Conservation (phyloP, 2,888 invertebrate genomes). For the Philhelius pedissequus region DNA sequence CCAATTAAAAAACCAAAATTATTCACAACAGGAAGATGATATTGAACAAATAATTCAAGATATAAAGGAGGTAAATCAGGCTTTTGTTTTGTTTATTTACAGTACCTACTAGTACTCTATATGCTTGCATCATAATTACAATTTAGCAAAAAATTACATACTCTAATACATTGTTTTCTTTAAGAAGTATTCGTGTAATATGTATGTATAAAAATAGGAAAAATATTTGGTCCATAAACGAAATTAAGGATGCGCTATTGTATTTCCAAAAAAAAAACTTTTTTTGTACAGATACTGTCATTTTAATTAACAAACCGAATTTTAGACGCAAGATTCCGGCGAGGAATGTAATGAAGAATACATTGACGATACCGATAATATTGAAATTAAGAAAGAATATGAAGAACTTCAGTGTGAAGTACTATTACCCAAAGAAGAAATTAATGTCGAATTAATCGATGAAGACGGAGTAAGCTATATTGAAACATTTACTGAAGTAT, state of each 20-base stretch:
- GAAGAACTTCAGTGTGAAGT: background rate
- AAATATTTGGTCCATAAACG: no score
- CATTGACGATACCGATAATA: background rate
- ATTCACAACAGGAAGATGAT: background rate
- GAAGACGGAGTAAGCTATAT: background rate
- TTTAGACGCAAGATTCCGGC: background rate
- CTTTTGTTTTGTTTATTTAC: background rate
- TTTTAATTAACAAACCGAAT: background rate
- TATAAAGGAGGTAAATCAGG: background rate
- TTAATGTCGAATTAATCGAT: background rate
- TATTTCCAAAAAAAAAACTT: background rate
- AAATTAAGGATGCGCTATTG: no score
- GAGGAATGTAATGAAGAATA: slow-evolving; percentile 1
- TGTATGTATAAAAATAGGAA: no score
- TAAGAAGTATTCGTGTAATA: no score
- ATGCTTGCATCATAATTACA: no score
- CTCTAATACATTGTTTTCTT: no score
- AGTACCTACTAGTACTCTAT: background rate
- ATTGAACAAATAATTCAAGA: background rate
- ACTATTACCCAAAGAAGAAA: slow-evolving; percentile 9
- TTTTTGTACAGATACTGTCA: background rate
- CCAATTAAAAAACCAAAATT: background rate
- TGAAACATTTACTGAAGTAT: background rate
- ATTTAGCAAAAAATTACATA: no score
- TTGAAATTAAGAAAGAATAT: slow-evolving; percentile 20